These are phyloP conservation scores for Halictus ligatus DNA, from an alignment of 2,888 invertebrate species.

Conservation along the genomic window DNA sequence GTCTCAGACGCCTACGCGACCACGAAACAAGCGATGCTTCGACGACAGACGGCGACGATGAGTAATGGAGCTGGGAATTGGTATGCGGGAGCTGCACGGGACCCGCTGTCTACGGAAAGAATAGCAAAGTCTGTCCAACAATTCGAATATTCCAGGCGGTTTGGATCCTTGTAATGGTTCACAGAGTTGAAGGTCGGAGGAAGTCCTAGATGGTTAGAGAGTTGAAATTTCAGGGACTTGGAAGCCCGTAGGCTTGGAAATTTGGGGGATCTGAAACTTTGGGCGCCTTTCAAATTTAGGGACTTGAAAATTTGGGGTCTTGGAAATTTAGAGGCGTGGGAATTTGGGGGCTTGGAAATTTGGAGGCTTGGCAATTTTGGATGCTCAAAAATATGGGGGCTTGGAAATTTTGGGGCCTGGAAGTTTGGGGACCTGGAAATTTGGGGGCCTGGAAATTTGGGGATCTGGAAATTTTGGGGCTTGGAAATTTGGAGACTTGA, in stretches of 20 bases:
- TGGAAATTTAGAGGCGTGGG: not conserved
- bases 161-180: not conserved
- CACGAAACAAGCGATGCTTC: not conserved
- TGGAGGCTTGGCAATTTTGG: not conserved
- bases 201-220: not conserved
- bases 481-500: not conserved
- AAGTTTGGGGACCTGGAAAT: not conserved
- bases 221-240: not conserved
- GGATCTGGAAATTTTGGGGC: not conserved
- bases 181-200: too few species aligned
- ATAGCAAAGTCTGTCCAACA: not conserved
- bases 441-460: not conserved
- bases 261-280: not conserved
- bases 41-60: not conserved
- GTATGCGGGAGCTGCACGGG: slow-evolving; percentile 1
- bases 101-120: not conserved
- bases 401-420: not conserved
- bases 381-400: not conserved
- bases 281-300: too few species aligned
- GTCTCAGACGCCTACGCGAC: slow-evolving; percentile 2
- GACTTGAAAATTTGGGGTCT: too few species aligned
- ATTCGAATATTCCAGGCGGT: not conserved
- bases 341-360: not conserved
- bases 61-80: slow-evolving; percentile 7
- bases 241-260: not conserved